Percentiles rank a stretch among this genome's conserved stretches.
Conservation (phyloP, 2,113 vertebrate species). For the Corvus moneduloides region DNA sequence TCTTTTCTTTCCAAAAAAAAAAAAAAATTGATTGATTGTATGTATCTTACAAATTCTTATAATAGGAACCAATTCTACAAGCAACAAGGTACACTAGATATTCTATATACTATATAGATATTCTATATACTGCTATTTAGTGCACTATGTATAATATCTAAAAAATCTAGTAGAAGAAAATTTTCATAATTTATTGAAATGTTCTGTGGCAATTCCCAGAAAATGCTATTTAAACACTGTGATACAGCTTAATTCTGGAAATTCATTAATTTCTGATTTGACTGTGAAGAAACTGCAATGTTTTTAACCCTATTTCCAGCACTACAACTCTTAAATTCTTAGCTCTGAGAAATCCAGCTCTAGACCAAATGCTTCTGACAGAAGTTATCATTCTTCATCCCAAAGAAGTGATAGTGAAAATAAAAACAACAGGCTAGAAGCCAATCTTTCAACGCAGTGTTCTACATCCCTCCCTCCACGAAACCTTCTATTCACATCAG, state of each 20-base stretch:
- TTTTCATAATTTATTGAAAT: neutral
- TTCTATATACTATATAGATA: neutral
- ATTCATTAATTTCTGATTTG: neutral
- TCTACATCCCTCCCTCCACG: neutral
- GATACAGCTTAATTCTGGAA: neutral
- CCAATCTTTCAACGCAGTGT: neutral
- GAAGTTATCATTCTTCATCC: neutral
- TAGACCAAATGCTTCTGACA: neutral
- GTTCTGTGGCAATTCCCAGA: neutral
- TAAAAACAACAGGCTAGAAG: neutral
- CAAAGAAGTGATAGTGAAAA: neutral
- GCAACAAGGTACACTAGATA: neutral
- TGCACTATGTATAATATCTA: neutral
- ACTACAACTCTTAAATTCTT: neutral
- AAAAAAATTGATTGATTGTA: neutral
- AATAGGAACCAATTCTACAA: neutral
- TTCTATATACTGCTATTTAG: neutral
- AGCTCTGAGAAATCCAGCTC: neutral
- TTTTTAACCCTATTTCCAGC: neutral
- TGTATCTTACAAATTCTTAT: neutral
- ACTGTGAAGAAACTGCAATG: neutral
- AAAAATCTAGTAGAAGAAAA: neutral
- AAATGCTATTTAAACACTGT: neutral
- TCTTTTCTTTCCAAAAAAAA: neutral
- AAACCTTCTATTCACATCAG: neutral